A percentile compares a stretch with the other conserved stretches of the same genome.
These are phyloP conservation scores for Scaeva pyrastri DNA, from an alignment of 2,888 invertebrate genomes.

Conservation along the genomic window DNA sequence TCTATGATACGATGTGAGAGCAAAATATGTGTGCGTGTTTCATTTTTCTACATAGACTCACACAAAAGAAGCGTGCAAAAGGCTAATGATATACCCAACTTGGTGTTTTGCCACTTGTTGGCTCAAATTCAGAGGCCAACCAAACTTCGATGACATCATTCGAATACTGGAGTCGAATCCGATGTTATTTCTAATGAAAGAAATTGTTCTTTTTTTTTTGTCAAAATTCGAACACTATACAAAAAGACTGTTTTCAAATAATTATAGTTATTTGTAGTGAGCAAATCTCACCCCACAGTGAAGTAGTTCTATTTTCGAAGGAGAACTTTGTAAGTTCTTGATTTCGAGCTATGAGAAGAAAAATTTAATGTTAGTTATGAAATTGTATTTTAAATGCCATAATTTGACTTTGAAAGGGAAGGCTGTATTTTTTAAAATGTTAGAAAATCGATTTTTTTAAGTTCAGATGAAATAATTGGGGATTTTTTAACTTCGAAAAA, in stretches of 20 bases:
- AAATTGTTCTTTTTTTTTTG: background rate
- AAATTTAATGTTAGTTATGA: too few relatives aligned
- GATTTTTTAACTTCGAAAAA: too few relatives aligned
- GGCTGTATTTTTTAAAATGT: too few relatives aligned
- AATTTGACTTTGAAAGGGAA: too few relatives aligned
- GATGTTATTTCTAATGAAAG: background rate
- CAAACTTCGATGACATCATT: slow-evolving; percentile 33
- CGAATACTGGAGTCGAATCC: slow-evolving; percentile 27
- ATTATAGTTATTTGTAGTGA: background rate
- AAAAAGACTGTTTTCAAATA: background rate
- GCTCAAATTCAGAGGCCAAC: background rate
- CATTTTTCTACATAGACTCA: slow-evolving; percentile 22
- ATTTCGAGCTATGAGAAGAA: too few relatives aligned
- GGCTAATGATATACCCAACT: background rate
- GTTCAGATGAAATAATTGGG: too few relatives aligned
- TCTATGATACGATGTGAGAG: slow-evolving; percentile 60
- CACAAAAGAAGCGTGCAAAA: background rate
- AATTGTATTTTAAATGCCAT: too few relatives aligned
- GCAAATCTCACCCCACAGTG: background rate
- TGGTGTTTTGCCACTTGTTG: slow-evolving; percentile 26
- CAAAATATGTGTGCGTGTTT: slow-evolving; percentile 67
- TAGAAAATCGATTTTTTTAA: too few relatives aligned
- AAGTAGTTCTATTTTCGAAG: background rate
- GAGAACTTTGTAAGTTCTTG: too few relatives aligned
- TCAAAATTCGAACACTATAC: background rate